phyloP scores from a whole-genome alignment of 2,797 vertebrate species.

The Diplodus puntazzo region DNA sequence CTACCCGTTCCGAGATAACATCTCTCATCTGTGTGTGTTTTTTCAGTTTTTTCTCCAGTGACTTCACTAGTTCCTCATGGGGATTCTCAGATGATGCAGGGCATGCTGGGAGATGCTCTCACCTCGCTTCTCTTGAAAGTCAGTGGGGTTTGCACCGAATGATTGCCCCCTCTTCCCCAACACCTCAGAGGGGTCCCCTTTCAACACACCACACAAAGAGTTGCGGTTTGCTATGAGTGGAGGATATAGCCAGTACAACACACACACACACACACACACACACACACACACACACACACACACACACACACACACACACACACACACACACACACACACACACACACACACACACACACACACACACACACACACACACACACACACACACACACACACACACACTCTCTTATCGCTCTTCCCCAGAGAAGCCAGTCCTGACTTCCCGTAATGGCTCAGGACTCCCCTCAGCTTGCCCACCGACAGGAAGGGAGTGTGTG shows the following conservation, averaged over 20 bases:
- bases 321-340: slow-evolving; percentile 17
- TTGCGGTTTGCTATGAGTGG: neutral
- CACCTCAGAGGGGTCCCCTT: slow-evolving; percentile 39
- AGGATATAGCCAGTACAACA: slow-evolving; percentile 16
- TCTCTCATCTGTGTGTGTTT: neutral
- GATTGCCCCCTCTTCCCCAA: slow-evolving; percentile 2
- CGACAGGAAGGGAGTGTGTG: slow-evolving; percentile 58
- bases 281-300: no score
- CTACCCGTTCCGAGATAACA: slow-evolving; percentile 14
- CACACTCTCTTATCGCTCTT: slow-evolving; percentile 68
- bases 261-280: no score
- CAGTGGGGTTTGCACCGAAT: neutral
- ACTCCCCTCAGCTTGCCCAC: slow-evolving; percentile 34
- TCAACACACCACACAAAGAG: slow-evolving; percentile 36
- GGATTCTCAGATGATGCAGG: neutral
- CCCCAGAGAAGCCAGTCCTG: slow-evolving; percentile 57
- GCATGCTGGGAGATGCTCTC: slow-evolving; percentile 33
- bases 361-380: slow-evolving; percentile 11
- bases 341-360: neutral
- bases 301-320: no score
- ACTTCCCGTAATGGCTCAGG: slow-evolving; percentile 68
- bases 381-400: slow-evolving; percentile 7
- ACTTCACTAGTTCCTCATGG: neutral
- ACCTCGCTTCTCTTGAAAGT: neutral
- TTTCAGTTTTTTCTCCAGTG: neutral